A percentile compares a stretch with the other conserved stretches of the same genome.
Conservation (phyloP, 2,113 vertebrate genomes). For the Vulpes ferrilata region DNA sequence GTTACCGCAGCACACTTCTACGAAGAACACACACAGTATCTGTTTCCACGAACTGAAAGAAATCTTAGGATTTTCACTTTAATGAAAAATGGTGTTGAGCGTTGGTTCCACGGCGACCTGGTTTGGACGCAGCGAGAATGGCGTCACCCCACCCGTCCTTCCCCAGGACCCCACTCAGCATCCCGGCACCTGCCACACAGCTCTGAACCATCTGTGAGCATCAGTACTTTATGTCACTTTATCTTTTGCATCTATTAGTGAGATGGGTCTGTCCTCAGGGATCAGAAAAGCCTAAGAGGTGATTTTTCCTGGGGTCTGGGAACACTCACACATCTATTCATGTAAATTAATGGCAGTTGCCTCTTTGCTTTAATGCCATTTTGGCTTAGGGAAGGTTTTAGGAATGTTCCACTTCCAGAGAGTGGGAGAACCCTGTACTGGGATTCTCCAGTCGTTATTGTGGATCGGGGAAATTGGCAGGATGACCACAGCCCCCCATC, state of each 20-base stretch:
- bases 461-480: accelerated
- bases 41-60: neutral
- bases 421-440: neutral
- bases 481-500: accelerated
- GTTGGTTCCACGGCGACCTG: neutral
- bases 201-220: neutral
- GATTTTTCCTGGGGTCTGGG: neutral
- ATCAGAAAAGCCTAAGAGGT: neutral
- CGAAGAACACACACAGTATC: too few relatives aligned
- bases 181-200: neutral
- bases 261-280: neutral
- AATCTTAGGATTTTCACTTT: neutral
- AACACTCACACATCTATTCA: neutral
- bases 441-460: neutral
- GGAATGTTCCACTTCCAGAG: neutral
- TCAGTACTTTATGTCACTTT: neutral
- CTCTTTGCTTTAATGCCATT: neutral
- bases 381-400: neutral
- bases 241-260: neutral
- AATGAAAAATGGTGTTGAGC: neutral
- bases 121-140: neutral
- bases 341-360: neutral
- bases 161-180: neutral
- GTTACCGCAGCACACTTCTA: neutral
- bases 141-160: neutral